These are phyloP conservation scores for Eupithecia subfuscata DNA, from an alignment of 2,888 invertebrate genomes.

Conservation along the genomic window DNA sequence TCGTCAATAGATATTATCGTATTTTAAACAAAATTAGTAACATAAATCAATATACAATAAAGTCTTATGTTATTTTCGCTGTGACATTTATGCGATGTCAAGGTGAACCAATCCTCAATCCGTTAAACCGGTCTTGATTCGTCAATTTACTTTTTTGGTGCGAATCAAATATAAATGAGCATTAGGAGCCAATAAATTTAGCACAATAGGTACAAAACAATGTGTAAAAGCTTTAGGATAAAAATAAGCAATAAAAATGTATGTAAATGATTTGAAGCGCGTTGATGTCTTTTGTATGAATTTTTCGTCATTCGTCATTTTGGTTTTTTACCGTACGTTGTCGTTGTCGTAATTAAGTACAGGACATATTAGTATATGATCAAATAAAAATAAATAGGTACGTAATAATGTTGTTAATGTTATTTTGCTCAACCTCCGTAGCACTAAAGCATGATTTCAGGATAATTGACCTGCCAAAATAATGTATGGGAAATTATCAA, in stretches of 20 bases:
- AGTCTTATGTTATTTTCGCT: constrained; percentile 39
- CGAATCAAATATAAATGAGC: constrained; percentile 32
- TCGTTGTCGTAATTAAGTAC: too few relatives aligned
- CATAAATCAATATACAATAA: not conserved
- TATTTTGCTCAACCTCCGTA: not conserved
- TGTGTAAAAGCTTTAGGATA: not conserved
- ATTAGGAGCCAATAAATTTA: constrained; percentile 5
- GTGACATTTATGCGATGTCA: constrained; percentile 63
- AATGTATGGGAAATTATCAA: not conserved
- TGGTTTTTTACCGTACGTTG: too few relatives aligned
- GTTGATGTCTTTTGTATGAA: constrained; percentile 25
- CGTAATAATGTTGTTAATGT: not conserved
- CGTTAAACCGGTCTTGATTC: constrained; percentile 57
- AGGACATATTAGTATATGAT: too few relatives aligned
- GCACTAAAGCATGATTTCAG: not conserved
- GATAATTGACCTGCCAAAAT: not conserved
- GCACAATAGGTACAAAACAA: constrained; percentile 6
- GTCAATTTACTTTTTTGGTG: constrained; percentile 37
- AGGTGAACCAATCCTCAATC: constrained; percentile 59
- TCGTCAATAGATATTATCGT: not conserved
- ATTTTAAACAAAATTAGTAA: not conserved
- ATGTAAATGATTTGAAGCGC: constrained; percentile 12
- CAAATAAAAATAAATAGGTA: not conserved
- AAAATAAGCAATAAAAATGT: not conserved
- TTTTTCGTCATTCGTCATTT: not conserved